Evolutionary conservation across 2,888 invertebrate species (phyloP), one percentile per base, ranked within the genome.

Genomic region (Drosophila paracracens): DNA sequence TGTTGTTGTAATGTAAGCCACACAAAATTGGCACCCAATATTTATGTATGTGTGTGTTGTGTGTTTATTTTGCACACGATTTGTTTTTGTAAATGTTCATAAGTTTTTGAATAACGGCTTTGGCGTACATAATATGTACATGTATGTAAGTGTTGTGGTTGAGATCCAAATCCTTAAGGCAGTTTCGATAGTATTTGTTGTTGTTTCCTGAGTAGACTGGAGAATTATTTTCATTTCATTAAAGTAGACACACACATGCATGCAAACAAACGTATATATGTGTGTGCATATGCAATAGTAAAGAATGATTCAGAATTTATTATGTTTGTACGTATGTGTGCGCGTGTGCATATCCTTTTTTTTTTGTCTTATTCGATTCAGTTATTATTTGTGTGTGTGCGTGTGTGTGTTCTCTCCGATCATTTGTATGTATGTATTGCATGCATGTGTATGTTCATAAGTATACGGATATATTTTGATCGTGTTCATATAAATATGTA

Each of bases 201-300:
- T 82, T 74, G 82, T 82, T 79, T 88, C 90, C 83, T 90, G 91
- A 76, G 89, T 79, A 81, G 87, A 90, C 83, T 92, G 87, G 71
- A 87, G 88, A 82, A 90, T 90, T 86, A 91, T 91, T 70, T 70
- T 59, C 10, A 50, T 58, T 56, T 64, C 25, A 63, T 59, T 64
- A 53, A 36, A 35, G 53, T 33, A 63, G 27, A 64, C n/a, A 53
- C 25, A 60, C 25, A 38, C 29, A 67, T 27, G n/a, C n/a, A 50
- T 16, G 21, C 31, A 54, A 31, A 29, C 5, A 52, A 18, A 21
- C 10, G 43, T 36, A 25, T n/a, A n/a, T 16, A 18, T 33, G 16
- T 38, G 21, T 53, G n/a, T n/a, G 18, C 56, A 40, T 38, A 38
- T 1, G n/a, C 1, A 10, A 36, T 18, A 25, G 53, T 36, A 38